Conservation (phyloP, 2,888 invertebrate species). For the Ormyrus nitidulus region DNA sequence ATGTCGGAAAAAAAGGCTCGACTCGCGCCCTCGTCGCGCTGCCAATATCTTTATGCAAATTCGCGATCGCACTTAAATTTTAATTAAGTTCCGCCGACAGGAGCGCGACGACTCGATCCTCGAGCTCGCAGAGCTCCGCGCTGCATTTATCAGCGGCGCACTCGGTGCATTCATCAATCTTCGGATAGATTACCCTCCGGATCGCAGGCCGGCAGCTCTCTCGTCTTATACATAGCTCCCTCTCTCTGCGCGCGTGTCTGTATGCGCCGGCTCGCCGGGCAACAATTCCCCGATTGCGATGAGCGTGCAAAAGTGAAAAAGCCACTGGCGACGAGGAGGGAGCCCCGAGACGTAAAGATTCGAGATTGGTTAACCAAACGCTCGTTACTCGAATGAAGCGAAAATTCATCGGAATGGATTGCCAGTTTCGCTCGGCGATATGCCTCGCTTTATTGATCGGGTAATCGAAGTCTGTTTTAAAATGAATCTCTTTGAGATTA, state of each 20-base stretch:
- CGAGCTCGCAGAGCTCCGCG: neutral
- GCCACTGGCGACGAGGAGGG: neutral
- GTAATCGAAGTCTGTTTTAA: too few species aligned
- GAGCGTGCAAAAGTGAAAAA: conserved; percentile 17
- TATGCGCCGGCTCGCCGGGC: neutral
- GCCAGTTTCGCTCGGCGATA: too few species aligned
- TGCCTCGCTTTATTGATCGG: too few species aligned
- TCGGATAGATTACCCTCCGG: conserved; percentile 46
- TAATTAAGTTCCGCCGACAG: conserved; percentile 37
- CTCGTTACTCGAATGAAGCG: too few species aligned
- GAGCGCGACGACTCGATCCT: neutral
- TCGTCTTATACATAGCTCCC: neutral
- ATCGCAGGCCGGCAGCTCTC: conserved; percentile 5
- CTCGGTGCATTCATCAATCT: conserved; percentile 50
- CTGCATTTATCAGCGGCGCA: conserved; percentile 46
- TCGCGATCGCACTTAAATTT: conserved; percentile 45
- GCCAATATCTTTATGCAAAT: conserved; percentile 37
- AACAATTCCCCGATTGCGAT: conserved; percentile 16
- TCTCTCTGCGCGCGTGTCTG: neutral
- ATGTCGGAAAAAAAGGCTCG: too few species aligned
- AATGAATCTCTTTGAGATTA: too few species aligned
- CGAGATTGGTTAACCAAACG: neutral
- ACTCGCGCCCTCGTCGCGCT: too few species aligned
- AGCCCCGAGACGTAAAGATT: too few species aligned
- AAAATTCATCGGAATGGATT: too few species aligned